Conservation (phyloP, 2,888 invertebrate species). For the Pseudococcus longispinus region DNA sequence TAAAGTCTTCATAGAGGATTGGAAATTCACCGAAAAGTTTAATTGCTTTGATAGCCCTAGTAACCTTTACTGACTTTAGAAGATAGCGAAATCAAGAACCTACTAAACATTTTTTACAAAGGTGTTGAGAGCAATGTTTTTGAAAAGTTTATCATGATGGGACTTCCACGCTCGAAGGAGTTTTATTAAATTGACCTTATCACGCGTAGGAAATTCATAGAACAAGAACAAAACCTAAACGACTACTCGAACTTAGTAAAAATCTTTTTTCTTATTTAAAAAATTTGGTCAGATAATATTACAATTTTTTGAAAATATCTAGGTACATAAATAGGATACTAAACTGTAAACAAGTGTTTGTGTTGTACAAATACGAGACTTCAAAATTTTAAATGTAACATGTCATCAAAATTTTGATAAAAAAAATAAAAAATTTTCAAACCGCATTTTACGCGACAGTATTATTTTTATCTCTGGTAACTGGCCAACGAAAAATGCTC, state of each 20-base stretch:
- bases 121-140: neutral
- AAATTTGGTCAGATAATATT: too few species aligned
- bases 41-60: neutral
- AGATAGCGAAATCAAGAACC: too few species aligned
- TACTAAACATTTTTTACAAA: neutral
- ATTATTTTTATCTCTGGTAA: constrained; percentile 13
- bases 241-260: too few species aligned
- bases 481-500: neutral
- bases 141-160: neutral
- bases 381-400: neutral
- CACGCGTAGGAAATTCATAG: neutral
- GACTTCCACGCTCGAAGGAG: neutral
- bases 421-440: neutral
- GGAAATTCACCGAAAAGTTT: neutral
- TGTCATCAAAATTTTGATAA: neutral
- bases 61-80: too few species aligned
- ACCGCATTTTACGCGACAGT: neutral
- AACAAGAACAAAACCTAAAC: too few species aligned
- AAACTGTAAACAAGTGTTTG: neutral
- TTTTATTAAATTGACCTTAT: neutral
- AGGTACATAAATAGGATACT: neutral
- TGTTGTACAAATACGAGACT: neutral
- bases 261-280: too few species aligned
- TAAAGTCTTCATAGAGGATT: neutral
- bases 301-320: too few species aligned